These are phyloP conservation scores for Zoanthus sansibaricus DNA, from an alignment of 92 coral and sea anemone genomes.

Conservation along the genomic window DNA sequence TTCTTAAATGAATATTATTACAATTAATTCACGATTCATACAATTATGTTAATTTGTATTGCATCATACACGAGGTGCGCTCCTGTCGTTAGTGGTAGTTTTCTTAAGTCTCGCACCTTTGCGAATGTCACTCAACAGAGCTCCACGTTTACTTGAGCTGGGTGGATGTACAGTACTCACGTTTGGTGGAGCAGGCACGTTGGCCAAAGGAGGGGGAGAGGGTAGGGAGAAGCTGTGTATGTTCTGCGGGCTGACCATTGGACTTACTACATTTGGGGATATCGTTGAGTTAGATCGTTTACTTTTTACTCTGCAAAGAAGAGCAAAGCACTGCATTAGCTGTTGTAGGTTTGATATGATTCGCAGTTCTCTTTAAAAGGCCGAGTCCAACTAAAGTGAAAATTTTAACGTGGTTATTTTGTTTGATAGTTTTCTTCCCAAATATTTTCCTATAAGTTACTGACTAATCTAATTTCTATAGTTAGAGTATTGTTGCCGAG, in stretches of 20 bases:
- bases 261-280: background rate
- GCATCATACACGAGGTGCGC: slow-evolving; percentile 74
- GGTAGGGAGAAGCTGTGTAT: slow-evolving; percentile 1
- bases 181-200: background rate
- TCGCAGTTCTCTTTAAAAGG: no score
- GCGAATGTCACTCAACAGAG: slow-evolving; percentile 78
- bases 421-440: no score
- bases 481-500: no score
- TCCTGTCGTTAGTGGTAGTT: slow-evolving; percentile 79
- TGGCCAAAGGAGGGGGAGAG: slow-evolving; percentile 25
- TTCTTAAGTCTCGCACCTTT: slow-evolving; percentile 82
- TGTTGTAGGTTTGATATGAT: background rate
- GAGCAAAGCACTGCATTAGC: background rate
- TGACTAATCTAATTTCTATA: no score
- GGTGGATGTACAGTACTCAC: slow-evolving; percentile 41
- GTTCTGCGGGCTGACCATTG: slow-evolving; percentile 7
- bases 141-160: slow-evolving; percentile 62
- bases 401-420: no score
- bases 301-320: slow-evolving; percentile 1
- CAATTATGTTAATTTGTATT: background rate
- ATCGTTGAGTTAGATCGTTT: slow-evolving; percentile 3
- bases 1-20: no score
- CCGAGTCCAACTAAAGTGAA: no score
- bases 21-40: no score
- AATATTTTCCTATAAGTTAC: no score